Conservation (phyloP, 2,888 invertebrate species). For the Eudemis profundana region DNA sequence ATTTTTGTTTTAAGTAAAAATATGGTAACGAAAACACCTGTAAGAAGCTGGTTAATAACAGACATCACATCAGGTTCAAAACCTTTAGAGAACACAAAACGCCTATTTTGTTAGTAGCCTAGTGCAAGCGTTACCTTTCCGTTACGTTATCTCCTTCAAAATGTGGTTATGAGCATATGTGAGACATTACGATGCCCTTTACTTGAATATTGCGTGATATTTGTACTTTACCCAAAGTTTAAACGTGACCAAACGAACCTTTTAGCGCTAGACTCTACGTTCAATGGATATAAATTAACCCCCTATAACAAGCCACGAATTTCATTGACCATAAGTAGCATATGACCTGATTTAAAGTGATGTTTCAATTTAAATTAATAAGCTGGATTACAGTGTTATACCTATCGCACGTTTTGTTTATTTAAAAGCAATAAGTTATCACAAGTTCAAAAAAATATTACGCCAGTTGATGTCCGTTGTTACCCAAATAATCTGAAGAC, state of each 20-base stretch:
- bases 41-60: no score
- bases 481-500: not conserved
- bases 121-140: no score
- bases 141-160: no score
- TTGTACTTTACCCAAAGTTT: slow-evolving; percentile 24
- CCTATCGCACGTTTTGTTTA: slow-evolving; percentile 1
- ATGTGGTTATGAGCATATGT: slow-evolving; percentile 8
- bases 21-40: no score
- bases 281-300: slow-evolving; percentile 9
- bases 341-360: slow-evolving; percentile 30
- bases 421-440: slow-evolving; percentile 12
- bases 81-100: no score
- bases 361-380: slow-evolving; percentile 40
- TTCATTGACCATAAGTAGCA: slow-evolving; percentile 15
- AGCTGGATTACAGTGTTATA: slow-evolving; percentile 17
- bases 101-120: no score
- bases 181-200: slow-evolving; percentile 2
- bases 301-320: slow-evolving; percentile 17
- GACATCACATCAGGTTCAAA: no score
- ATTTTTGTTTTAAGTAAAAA: no score
- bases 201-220: slow-evolving; percentile 10
- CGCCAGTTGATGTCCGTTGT: not conserved
- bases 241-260: slow-evolving; percentile 30
- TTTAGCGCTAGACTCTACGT: slow-evolving; percentile 5
- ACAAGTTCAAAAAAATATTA: slow-evolving; percentile 9